Conservation (phyloP, 2,888 invertebrate species). For the Trachelus tabidus region DNA sequence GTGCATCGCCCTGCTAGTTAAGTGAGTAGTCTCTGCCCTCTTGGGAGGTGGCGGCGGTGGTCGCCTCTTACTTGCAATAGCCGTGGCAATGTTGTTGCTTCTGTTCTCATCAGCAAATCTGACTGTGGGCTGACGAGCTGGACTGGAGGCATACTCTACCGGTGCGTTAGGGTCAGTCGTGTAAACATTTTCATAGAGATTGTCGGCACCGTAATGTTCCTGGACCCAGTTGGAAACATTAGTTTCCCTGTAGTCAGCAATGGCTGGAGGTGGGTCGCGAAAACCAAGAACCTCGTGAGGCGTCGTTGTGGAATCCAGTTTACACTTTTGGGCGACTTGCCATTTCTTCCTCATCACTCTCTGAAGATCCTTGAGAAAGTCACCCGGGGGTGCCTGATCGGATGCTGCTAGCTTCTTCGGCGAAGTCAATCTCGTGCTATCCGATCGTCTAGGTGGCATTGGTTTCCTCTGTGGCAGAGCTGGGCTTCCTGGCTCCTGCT, state of each 20-base stretch:
- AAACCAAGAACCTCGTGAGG: constrained; percentile 93
- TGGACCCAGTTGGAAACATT: constrained; percentile 92
- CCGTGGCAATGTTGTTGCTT: constrained; percentile 61
- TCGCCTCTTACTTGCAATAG: constrained; percentile 72
- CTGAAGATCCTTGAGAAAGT: constrained; percentile 89
- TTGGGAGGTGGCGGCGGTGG: constrained; percentile 93
- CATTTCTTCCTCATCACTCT: constrained; percentile 93
- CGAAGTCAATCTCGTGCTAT: constrained; percentile 71
- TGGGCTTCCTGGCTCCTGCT: constrained; percentile 69
- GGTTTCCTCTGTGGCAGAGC: constrained; percentile 75
- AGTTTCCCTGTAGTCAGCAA: constrained; percentile 81
- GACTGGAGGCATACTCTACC: constrained; percentile 66
- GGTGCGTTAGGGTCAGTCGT: constrained; percentile 65
- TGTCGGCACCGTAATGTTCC: constrained; percentile 83
- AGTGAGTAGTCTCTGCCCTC: constrained; percentile 87
- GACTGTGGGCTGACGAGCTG: constrained; percentile 47
- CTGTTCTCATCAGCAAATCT: constrained; percentile 56
- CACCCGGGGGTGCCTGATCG: constrained; percentile 79
- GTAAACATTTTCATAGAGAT: constrained; percentile 83
- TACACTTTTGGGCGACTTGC: constrained; percentile 94
- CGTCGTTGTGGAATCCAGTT: constrained; percentile 86
- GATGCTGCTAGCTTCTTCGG: constrained; percentile 82
- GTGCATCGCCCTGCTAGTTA: constrained; percentile 71
- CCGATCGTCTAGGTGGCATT: constrained; percentile 80
- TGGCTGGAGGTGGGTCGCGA: constrained; percentile 79